Evolutionary conservation across 2,113 vertebrate species (phyloP).

Genomic region (Sebastes fasciatus): DNA sequence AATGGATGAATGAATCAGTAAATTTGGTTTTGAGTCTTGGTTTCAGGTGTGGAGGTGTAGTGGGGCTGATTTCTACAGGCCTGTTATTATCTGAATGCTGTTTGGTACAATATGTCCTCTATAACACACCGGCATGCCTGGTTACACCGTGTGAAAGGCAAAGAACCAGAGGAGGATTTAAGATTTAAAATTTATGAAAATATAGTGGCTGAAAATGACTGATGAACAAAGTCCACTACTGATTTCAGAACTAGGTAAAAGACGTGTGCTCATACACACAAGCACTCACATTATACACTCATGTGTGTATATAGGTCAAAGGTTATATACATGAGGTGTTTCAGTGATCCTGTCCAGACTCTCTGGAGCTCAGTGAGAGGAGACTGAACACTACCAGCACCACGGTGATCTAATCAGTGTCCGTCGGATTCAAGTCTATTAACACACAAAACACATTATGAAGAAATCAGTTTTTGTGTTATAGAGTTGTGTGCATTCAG

Average conservation of each 20-base stretch:
- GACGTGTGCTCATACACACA: background rate
- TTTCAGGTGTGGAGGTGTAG: background rate
- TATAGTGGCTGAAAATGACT: too few relatives aligned
- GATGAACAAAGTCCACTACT: background rate
- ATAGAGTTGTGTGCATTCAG: background rate
- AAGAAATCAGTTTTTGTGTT: background rate
- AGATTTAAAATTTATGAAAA: background rate
- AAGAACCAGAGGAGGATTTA: background rate
- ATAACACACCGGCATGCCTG: background rate
- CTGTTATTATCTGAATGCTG: conserved; percentile 25
- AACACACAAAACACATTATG: too few relatives aligned
- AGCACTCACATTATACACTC: background rate
- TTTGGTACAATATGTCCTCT: conserved; percentile 27
- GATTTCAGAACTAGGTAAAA: background rate
- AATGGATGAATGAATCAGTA: background rate
- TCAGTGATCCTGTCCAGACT: conserved; percentile 52
- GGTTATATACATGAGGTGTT: conserved; percentile 11
- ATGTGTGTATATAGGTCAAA: background rate
- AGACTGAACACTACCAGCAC: background rate
- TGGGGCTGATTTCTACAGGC: background rate
- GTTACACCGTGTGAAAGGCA: background rate
- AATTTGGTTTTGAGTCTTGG: background rate
- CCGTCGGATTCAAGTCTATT: too few relatives aligned
- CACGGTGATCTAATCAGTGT: too few relatives aligned
- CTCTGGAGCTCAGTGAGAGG: background rate